phyloP scores from a whole-genome alignment of 2,888 invertebrate species.

The Bursaphelenchus okinawaensis region DNA sequence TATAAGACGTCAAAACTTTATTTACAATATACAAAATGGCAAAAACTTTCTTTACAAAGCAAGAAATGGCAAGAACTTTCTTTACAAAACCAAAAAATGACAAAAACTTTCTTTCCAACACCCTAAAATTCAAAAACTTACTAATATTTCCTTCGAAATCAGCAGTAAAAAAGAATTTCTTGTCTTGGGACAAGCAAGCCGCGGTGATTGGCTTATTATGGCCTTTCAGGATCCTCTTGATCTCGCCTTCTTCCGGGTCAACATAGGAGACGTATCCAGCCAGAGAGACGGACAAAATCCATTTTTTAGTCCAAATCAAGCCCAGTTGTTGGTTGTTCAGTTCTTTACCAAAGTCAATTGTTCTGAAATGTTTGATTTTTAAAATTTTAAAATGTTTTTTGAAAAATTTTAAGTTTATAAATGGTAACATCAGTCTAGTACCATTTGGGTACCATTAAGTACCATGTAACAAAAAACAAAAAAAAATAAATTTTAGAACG shows the following conservation, averaged over 20 bases:
- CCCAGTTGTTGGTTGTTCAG: conserved; percentile 69
- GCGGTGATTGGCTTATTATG: conserved; percentile 97
- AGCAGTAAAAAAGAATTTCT: conserved; percentile 77
- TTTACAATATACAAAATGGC: too few relatives aligned
- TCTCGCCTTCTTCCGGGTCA: conserved; percentile 77
- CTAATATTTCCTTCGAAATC: conserved; percentile 74
- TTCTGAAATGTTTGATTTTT: too few relatives aligned
- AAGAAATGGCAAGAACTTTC: too few relatives aligned
- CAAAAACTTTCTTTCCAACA: too few relatives aligned
- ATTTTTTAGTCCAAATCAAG: conserved; percentile 86
- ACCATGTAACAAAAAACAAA: background rate
- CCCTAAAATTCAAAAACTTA: conserved; percentile 15
- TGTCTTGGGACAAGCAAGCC: conserved; percentile 70
- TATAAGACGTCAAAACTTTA: background rate
- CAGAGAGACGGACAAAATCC: conserved; percentile 83
- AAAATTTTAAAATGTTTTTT: too few relatives aligned
- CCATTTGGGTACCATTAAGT: background rate
- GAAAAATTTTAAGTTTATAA: background rate
- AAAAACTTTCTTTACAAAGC: too few relatives aligned
- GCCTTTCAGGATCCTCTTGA: conserved; percentile 73
- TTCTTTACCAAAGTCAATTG: conserved; percentile 75
- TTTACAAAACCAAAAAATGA: too few relatives aligned
- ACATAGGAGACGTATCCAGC: conserved; percentile 90
- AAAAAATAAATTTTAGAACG: too few relatives aligned
- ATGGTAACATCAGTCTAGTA: too few relatives aligned